Evolutionary conservation across 2,113 vertebrate genomes (phyloP).

Genomic region (Siniperca chuatsi): DNA sequence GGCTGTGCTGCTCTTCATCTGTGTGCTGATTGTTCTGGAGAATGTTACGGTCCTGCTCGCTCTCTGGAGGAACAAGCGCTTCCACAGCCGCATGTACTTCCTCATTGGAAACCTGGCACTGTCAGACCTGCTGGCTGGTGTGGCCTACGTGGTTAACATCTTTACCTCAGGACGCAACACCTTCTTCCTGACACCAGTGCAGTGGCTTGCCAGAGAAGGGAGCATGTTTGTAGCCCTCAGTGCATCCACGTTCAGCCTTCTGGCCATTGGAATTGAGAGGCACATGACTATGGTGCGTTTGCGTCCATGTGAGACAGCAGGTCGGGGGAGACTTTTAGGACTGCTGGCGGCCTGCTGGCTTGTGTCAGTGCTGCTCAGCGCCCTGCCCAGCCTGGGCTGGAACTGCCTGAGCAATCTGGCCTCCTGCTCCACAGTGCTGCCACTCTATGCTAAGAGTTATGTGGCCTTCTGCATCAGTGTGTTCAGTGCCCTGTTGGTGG

Average conservation of each 20-base stretch:
- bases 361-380: conserved; percentile 82
- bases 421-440: conserved; percentile 85
- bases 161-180: conserved; percentile 82
- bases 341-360: conserved; percentile 85
- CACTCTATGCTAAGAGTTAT: conserved; percentile 85
- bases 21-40: conserved; percentile 84
- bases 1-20: conserved; percentile 81
- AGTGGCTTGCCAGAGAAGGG: conserved; percentile 86
- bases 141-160: conserved; percentile 85
- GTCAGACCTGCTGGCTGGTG: conserved; percentile 85
- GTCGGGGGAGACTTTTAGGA: conserved; percentile 79
- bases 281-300: conserved; percentile 87
- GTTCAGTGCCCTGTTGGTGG: conserved; percentile 82
- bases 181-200: conserved; percentile 79
- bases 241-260: conserved; percentile 86
- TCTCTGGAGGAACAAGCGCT: conserved; percentile 84
- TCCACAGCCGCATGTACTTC: conserved; percentile 86
- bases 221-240: conserved; percentile 87
- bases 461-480: conserved; percentile 86
- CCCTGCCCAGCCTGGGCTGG: conserved; percentile 85
- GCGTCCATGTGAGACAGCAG: conserved; percentile 81
- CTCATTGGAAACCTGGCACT: conserved; percentile 87
- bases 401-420: conserved; percentile 79
- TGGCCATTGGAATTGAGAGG: conserved; percentile 86
- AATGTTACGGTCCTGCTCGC: conserved; percentile 84